Evolutionary conservation across 2,113 vertebrate genomes (phyloP).

Genomic region (Phylloscopus whistleri): DNA sequence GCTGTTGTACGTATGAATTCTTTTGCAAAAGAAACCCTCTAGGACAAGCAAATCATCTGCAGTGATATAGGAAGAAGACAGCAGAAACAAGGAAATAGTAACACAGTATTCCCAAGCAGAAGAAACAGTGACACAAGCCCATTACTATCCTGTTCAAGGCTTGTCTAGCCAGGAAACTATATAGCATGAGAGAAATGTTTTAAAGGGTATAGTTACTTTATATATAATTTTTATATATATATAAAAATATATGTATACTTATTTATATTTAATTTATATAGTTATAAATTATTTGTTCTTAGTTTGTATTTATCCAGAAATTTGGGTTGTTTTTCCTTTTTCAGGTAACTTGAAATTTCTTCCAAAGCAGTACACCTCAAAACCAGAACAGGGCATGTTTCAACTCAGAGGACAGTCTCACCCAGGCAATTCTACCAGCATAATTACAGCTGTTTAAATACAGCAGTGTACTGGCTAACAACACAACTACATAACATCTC

Average conservation of each 20-base stretch:
- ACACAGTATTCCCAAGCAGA: not conserved
- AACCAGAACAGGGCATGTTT: not conserved
- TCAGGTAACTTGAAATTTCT: not conserved
- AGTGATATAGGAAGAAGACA: not conserved
- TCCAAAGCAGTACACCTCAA: not conserved
- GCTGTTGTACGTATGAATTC: not conserved
- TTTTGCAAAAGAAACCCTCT: not conserved
- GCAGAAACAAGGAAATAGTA: not conserved
- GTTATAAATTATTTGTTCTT: not conserved
- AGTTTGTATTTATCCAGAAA: not conserved
- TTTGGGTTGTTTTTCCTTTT: not conserved
- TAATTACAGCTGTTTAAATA: slow-evolving; percentile 33
- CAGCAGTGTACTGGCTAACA: not conserved
- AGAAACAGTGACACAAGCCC: not conserved
- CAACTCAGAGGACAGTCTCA: not conserved
- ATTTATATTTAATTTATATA: too few relatives aligned
- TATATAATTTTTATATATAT: too few relatives aligned
- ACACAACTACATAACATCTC: not conserved
- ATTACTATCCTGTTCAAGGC: not conserved
- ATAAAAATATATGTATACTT: too few relatives aligned
- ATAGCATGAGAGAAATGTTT: not conserved
- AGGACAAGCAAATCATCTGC: not conserved
- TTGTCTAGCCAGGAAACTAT: not conserved
- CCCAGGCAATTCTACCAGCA: not conserved
- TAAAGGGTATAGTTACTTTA: not conserved